Conservation (phyloP, 2,113 vertebrate species). For the Scomber colias region DNA sequence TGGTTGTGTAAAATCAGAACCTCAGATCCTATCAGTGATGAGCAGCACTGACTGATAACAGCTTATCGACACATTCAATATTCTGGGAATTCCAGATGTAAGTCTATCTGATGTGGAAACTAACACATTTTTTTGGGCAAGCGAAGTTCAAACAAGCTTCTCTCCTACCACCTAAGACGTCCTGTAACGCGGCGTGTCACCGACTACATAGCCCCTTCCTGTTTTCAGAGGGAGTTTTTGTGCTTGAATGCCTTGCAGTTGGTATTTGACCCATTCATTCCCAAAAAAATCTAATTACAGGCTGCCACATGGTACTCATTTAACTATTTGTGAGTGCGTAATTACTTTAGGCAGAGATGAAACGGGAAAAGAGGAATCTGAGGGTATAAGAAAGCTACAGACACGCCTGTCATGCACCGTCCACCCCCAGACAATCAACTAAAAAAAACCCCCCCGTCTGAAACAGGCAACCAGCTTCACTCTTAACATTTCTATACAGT, state of each 20-base stretch:
- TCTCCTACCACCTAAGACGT: background rate
- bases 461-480: background rate
- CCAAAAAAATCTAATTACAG: slow-evolving; percentile 79
- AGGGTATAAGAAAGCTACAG: slow-evolving; percentile 14
- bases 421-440: background rate
- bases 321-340: slow-evolving; percentile 52
- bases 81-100: no score
- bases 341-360: slow-evolving; percentile 61
- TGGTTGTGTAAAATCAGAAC: background rate
- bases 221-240: slow-evolving; percentile 38
- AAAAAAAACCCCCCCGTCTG: background rate
- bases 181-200: background rate
- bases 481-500: no score
- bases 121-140: background rate
- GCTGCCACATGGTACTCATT: slow-evolving; percentile 64
- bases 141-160: slow-evolving; percentile 20
- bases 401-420: slow-evolving; percentile 10
- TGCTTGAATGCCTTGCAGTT: slow-evolving; percentile 42
- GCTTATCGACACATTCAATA: no score
- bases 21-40: background rate
- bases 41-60: background rate
- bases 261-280: slow-evolving; percentile 73
- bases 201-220: background rate
- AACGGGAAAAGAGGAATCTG: slow-evolving; percentile 38
- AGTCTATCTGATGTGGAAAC: background rate